These are phyloP conservation scores for Drosophila pallidifrons DNA, from an alignment of 1,140 invertebrate species.

Conservation along the genomic window DNA sequence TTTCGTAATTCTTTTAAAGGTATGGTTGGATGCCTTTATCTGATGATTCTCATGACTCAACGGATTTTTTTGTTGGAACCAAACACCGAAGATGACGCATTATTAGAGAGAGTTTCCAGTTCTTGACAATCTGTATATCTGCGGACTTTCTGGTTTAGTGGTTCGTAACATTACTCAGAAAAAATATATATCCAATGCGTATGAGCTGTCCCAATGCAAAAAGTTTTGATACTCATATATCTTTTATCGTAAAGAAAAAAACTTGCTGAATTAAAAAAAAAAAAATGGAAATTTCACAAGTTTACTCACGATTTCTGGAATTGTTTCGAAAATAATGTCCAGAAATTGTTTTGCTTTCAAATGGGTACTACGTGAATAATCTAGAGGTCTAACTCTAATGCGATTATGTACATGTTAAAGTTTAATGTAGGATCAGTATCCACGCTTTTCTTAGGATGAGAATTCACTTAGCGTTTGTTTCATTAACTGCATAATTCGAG, in stretches of 20 bases:
- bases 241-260: not conserved
- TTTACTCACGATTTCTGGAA: too few species aligned
- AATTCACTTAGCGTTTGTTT: constrained; percentile 60
- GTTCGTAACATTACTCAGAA: constrained; percentile 39
- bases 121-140: constrained; percentile 2
- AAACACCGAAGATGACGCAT: constrained; percentile 39
- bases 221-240: not conserved
- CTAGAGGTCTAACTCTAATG: not conserved
- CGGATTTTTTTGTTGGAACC: constrained; percentile 6
- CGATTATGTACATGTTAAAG: constrained; percentile 21
- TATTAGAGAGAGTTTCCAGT: constrained; percentile 1
- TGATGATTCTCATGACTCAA: constrained; percentile 44
- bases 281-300: too few species aligned
- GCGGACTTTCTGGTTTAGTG: constrained; percentile 25
- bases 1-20: not conserved
- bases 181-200: not conserved
- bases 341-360: too few species aligned
- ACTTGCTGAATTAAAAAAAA: too few species aligned
- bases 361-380: not conserved
- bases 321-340: too few species aligned
- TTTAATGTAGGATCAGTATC: constrained; percentile 9
- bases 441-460: constrained; percentile 5
- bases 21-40: constrained; percentile 40
- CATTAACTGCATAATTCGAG: constrained; percentile 76
- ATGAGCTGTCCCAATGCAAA: constrained; percentile 13